A percentile compares a stretch with the other conserved stretches of the same genome.
Conservation (phyloP, 2,797 vertebrate genomes). For the Melanotaenia boesemani region DNA sequence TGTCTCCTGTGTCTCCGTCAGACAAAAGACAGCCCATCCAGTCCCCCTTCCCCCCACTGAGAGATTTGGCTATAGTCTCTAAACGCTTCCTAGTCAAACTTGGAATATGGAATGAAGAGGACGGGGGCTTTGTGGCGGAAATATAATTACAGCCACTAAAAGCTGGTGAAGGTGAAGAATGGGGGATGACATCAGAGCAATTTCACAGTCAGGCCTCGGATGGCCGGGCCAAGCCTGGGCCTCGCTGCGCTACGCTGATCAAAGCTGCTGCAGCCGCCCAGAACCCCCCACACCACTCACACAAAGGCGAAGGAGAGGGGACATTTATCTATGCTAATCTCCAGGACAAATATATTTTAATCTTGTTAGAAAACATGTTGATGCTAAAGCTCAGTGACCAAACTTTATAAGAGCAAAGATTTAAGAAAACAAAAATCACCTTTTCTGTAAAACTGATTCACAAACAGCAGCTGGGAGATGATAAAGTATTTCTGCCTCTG, state of each 20-base stretch:
- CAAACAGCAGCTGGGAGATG: slow-evolving; percentile 54
- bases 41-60: slow-evolving; percentile 87
- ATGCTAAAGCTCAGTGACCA: slow-evolving; percentile 92
- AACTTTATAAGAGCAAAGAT: slow-evolving; percentile 85
- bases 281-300: slow-evolving; percentile 77
- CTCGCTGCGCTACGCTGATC: slow-evolving; percentile 95
- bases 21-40: slow-evolving; percentile 78
- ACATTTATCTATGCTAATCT: slow-evolving; percentile 99
- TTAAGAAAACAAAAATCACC: slow-evolving; percentile 73
- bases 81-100: slow-evolving; percentile 96
- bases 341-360: slow-evolving; percentile 99
- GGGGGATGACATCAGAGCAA: slow-evolving; percentile 98
- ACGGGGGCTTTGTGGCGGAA: slow-evolving; percentile 95
- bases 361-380: slow-evolving; percentile 99
- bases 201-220: slow-evolving; percentile 97
- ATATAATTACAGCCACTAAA: slow-evolving; percentile 96
- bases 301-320: slow-evolving; percentile 68
- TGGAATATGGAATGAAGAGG: slow-evolving; percentile 95
- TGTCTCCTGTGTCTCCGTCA: slow-evolving; percentile 71
- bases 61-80: slow-evolving; percentile 88
- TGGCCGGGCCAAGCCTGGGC: slow-evolving; percentile 90
- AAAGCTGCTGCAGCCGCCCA: slow-evolving; percentile 91
- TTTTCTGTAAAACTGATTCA: slow-evolving; percentile 10
- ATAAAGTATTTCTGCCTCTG: slow-evolving; percentile 34
- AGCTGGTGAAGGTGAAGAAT: slow-evolving; percentile 94